Conservation (phyloP, 2,113 vertebrate genomes). For the Alligator sinensis region DNA sequence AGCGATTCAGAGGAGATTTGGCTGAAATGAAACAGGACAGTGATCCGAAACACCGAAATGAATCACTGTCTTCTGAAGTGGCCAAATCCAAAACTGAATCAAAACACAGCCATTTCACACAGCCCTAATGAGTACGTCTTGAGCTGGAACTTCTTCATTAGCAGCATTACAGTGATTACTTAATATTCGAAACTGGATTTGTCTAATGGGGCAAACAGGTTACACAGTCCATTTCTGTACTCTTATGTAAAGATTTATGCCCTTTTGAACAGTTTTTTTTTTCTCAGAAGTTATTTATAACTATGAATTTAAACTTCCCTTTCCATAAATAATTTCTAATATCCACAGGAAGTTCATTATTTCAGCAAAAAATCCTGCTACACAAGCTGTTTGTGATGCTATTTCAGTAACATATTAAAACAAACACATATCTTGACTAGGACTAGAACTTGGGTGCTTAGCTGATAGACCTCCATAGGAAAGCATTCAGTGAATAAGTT, state of each 20-base stretch:
- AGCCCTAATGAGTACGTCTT: not conserved
- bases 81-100: no score
- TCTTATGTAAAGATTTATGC: slow-evolving; percentile 5
- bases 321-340: not conserved
- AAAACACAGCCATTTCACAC: no score
- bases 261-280: not conserved
- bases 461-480: not conserved
- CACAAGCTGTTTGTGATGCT: not conserved
- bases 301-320: slow-evolving; percentile 12
- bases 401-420: not conserved
- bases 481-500: no score
- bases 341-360: not conserved
- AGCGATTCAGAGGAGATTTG: no score
- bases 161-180: not conserved
- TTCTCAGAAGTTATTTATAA: slow-evolving; percentile 11
- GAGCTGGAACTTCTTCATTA: not conserved
- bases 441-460: rapidly evolving
- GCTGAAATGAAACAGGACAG: no score
- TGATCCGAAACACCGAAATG: no score
- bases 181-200: not conserved
- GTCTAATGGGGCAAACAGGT: not conserved
- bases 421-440: not conserved
- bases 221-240: not conserved
- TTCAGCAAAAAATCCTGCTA: not conserved
- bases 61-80: no score